Conservation (phyloP, 2,113 vertebrate species). For the Channa maculata region DNA sequence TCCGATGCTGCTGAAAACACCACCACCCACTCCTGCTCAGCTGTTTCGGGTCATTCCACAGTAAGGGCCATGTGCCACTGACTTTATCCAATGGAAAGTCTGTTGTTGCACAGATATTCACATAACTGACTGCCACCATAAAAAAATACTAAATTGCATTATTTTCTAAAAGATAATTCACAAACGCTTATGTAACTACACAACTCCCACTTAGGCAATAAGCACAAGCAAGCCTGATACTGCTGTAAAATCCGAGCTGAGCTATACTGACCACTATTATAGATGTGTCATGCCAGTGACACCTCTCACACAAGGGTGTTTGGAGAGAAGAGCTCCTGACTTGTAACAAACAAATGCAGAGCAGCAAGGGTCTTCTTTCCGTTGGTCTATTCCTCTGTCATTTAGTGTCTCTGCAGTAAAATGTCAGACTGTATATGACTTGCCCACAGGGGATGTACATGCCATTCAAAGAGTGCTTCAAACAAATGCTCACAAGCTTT, state of each 20-base stretch:
- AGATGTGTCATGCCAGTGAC: slow-evolving; percentile 15
- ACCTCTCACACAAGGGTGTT: slow-evolving; percentile 24
- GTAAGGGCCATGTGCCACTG: slow-evolving; percentile 64
- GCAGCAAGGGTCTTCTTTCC: slow-evolving; percentile 37
- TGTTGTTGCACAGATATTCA: slow-evolving; percentile 26
- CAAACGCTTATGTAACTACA: background rate
- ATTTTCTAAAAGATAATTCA: slow-evolving; percentile 1
- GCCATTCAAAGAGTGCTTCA: slow-evolving; percentile 70
- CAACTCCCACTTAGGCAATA: slow-evolving; percentile 5
- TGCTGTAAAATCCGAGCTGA: background rate
- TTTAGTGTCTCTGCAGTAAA: slow-evolving; percentile 70
- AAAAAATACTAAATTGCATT: background rate
- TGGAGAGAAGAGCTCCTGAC: slow-evolving; percentile 33
- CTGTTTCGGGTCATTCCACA: slow-evolving; percentile 82
- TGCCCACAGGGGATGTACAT: slow-evolving; percentile 63
- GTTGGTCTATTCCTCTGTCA: slow-evolving; percentile 58
- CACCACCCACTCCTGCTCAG: slow-evolving; percentile 79
- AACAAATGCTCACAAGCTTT: slow-evolving; percentile 78
- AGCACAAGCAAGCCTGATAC: background rate
- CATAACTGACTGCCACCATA: slow-evolving; percentile 1
- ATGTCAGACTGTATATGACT: slow-evolving; percentile 73
- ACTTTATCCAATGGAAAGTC: slow-evolving; percentile 52
- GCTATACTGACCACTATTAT: slow-evolving; percentile 12
- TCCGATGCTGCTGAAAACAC: slow-evolving; percentile 65
- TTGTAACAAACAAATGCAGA: slow-evolving; percentile 43